Conservation (phyloP, 2,797 vertebrate species). For the Poecilia gillii region DNA sequence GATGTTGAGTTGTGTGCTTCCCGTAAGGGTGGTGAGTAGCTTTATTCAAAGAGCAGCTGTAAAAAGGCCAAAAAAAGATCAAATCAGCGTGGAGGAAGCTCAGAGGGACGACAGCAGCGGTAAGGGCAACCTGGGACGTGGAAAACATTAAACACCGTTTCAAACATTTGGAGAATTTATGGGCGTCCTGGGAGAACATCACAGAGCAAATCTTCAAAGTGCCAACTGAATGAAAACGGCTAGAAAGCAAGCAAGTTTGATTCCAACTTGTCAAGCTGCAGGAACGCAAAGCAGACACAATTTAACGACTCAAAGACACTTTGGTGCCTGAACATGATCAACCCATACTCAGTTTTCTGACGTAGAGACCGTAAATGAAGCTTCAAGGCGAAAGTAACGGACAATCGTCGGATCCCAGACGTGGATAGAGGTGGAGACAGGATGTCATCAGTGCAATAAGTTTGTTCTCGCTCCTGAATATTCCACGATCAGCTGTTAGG, state of each 20-base stretch:
- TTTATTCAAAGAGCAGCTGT: slow-evolving; percentile 80
- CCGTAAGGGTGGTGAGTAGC: slow-evolving; percentile 78
- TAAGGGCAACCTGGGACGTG: slow-evolving; percentile 57
- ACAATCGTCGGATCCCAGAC: too few species aligned
- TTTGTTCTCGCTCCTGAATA: neutral
- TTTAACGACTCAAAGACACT: neutral
- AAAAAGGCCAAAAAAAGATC: slow-evolving; percentile 77
- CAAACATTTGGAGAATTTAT: slow-evolving; percentile 13
- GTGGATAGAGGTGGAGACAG: neutral
- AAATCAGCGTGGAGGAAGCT: slow-evolving; percentile 69
- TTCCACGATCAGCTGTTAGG: neutral
- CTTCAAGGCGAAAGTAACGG: neutral
- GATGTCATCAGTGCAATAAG: neutral
- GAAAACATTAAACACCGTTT: slow-evolving; percentile 25
- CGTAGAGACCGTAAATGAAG: neutral
- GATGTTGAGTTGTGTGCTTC: slow-evolving; percentile 73
- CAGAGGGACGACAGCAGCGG: slow-evolving; percentile 18
- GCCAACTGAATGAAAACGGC: neutral
- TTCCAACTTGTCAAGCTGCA: neutral
- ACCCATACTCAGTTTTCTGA: neutral
- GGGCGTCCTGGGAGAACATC: neutral
- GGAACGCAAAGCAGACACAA: neutral
- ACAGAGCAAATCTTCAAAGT: neutral
- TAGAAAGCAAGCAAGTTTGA: slow-evolving; percentile 3
- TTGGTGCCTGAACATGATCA: neutral